Evolutionary conservation across 2,888 invertebrate genomes (phyloP).

Genomic region (Euplagia quadripunctaria): DNA sequence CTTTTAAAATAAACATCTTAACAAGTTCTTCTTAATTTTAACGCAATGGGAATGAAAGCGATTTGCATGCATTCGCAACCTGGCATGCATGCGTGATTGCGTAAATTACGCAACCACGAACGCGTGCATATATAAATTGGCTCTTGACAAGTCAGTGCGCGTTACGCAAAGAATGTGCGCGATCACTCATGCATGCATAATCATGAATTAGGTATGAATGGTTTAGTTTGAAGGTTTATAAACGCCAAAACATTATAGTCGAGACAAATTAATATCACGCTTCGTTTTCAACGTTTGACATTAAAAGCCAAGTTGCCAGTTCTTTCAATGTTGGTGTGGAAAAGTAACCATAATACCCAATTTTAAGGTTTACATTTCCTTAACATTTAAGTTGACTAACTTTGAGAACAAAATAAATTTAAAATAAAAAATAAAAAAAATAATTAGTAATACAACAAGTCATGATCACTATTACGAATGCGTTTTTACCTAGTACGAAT

Average conservation of each 20-base stretch:
- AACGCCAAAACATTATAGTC: too few species aligned
- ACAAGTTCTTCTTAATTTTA: neutral
- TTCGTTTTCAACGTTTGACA: neutral
- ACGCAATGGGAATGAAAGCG: neutral
- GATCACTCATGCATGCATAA: too few species aligned
- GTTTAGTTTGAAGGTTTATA: too few species aligned
- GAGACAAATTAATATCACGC: too few species aligned
- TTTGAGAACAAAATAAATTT: neutral
- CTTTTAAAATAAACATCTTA: neutral
- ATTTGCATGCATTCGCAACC: neutral
- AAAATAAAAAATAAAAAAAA: too few species aligned
- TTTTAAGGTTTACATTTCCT: neutral
- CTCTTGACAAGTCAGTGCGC: too few species aligned
- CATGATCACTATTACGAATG: neutral
- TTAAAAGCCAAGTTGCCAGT: neutral
- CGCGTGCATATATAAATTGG: neutral
- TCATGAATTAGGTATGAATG: too few species aligned
- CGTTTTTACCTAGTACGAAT: neutral
- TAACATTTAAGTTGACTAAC: neutral
- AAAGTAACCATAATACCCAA: neutral
- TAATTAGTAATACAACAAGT: neutral
- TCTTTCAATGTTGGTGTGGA: neutral
- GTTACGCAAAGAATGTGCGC: neutral
- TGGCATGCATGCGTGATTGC: neutral
- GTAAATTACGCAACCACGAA: neutral